A percentile compares a stretch with the other conserved stretches of the same genome.
Evolutionary conservation across 2,888 invertebrate species (phyloP).

Genomic region (Julus scanicus): DNA sequence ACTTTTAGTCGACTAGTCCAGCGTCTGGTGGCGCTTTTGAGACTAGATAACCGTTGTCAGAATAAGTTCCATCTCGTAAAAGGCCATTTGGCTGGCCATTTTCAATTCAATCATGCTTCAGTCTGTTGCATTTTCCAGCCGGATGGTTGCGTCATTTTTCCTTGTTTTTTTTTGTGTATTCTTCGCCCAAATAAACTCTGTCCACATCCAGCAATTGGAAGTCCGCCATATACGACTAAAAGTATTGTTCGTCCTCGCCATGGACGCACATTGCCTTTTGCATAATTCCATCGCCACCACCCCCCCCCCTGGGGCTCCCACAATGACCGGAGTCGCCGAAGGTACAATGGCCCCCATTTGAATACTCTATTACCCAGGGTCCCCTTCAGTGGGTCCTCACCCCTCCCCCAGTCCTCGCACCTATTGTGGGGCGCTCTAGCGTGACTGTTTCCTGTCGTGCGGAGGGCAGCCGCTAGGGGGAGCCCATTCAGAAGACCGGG

Average conservation of each 20-base stretch:
- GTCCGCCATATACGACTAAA: not conserved
- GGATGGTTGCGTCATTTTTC: conserved; percentile 31
- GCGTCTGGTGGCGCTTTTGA: not conserved
- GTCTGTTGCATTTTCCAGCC: conserved; percentile 14
- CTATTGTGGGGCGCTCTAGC: conserved; percentile 22
- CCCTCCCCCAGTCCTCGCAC: conserved; percentile 5
- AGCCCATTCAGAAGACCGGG: not conserved
- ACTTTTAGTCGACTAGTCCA: too few species aligned
- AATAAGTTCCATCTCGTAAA: conserved; percentile 38
- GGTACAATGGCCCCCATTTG: conserved; percentile 12
- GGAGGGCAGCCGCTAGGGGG: conserved; percentile 24
- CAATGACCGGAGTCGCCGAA: not conserved
- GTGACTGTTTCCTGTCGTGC: conserved; percentile 34
- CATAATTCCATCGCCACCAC: conserved; percentile 9
- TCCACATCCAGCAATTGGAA: conserved; percentile 20
- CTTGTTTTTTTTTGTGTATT: conserved; percentile 9
- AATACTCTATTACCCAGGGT: conserved; percentile 34
- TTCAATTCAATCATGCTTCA: conserved; percentile 40
- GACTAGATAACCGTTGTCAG: conserved; percentile 43
- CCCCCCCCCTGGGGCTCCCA: not conserved
- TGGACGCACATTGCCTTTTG: conserved; percentile 4
- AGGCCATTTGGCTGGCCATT: conserved; percentile 43
- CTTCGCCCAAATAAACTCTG: conserved; percentile 42
- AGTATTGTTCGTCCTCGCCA: not conserved
- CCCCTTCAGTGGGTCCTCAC: conserved; percentile 28